Base-by-base conservation (phyloP, 2,797 vertebrate species). In the Tenualosa ilisha region DNA sequence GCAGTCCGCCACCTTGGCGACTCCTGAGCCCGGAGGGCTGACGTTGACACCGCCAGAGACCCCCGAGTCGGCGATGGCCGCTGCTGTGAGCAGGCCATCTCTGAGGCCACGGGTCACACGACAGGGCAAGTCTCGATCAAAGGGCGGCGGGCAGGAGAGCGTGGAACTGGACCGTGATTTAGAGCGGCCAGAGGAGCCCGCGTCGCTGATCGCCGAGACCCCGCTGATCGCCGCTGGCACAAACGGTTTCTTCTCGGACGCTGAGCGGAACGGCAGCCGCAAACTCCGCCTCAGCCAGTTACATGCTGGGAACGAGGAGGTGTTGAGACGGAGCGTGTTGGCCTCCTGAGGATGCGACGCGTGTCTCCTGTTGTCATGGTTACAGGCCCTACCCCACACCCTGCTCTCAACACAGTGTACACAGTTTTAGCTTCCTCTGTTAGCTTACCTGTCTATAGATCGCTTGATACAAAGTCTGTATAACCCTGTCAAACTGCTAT, bases 171-270 rank as follows among this genome's bases (percentile, higher is more conserved):
- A 89, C 84, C 85, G 81, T 82, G 85, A 90, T 61, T 83, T 89
- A 81, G 85, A 86, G 0, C 11, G 90, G 2, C 90, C 92, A 3
- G 95, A 96, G 90, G 93, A 94, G 91, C 88, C 87, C 49, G 90
- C 96, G 68, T 92, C 94, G 31, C 95, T 96, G 86, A 96, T 97
- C 82, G 89, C 95, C 0, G 37, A 22, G 72, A 22, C 37, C 40
- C 37, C 87, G 61, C 90, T 96, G 63, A 92, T 94, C 31, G 95
- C 97, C 82, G 88, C 95, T 0, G 97, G 97, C 92, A 96, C 97
- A 51, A 97, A 98, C 40, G 96, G 97, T 83, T 98, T 98, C 94
- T 99, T 97, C 94, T 97, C 97, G 0, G 97, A 98, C 0, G 97
- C 94, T 0, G 97, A 98, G 93, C 97, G 97, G 95, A 98, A 97